These are phyloP conservation scores for Atherinosoma microstoma DNA, from an alignment of 2,797 vertebrate genomes.

Conservation along the genomic window DNA sequence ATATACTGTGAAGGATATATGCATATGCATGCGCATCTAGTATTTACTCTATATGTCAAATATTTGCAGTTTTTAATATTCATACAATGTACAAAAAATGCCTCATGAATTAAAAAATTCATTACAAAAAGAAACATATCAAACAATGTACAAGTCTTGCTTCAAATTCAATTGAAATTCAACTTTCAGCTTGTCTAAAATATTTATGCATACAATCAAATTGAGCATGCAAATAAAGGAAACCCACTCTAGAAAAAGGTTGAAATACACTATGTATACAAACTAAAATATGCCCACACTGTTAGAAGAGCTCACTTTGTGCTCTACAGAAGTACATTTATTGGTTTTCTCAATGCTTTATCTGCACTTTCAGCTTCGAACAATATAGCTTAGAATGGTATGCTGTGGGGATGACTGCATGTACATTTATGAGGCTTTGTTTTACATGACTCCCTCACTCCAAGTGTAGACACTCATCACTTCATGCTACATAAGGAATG, in stretches of 20 bases:
- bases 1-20: slow-evolving; percentile 87
- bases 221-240: slow-evolving; percentile 94
- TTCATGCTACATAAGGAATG: slow-evolving; percentile 58
- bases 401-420: slow-evolving; percentile 75
- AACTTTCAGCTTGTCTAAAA: slow-evolving; percentile 98
- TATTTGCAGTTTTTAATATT: slow-evolving; percentile 90
- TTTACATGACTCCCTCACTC: slow-evolving; percentile 60
- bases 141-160: slow-evolving; percentile 99
- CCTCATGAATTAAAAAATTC: slow-evolving; percentile 99
- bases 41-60: slow-evolving; percentile 89
- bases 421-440: slow-evolving; percentile 74
- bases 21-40: slow-evolving; percentile 87
- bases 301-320: slow-evolving; percentile 84
- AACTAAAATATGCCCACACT: slow-evolving; percentile 97
- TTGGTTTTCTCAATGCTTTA: slow-evolving; percentile 83
- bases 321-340: slow-evolving; percentile 84
- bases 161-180: slow-evolving; percentile 99
- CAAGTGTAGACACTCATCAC: slow-evolving; percentile 58
- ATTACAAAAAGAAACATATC: slow-evolving; percentile 99
- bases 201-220: slow-evolving; percentile 99
- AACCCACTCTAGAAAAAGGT: slow-evolving; percentile 94
- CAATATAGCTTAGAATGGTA: slow-evolving; percentile 79
- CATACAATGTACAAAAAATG: slow-evolving; percentile 99
- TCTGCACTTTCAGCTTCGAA: slow-evolving; percentile 81
- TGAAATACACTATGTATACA: slow-evolving; percentile 99